phyloP scores from a whole-genome alignment of 2,797 vertebrate species.

The Mallotus villosus region DNA sequence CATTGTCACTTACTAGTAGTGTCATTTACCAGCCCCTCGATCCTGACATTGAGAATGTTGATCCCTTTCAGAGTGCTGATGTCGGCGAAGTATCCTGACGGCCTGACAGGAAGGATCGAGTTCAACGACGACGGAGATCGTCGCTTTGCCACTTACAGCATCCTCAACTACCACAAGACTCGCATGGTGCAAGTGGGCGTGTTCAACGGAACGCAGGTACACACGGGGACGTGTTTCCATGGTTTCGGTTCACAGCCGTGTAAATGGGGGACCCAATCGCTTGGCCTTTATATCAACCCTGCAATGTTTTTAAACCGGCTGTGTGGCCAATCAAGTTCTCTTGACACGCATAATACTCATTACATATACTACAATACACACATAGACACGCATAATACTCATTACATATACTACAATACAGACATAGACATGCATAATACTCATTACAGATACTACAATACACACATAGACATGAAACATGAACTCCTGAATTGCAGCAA shows the following conservation, averaged over 20 bases:
- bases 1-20: constrained; percentile 22
- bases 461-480: not conserved
- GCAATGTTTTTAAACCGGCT: too few species aligned
- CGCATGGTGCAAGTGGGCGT: constrained; percentile 92
- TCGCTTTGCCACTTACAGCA: constrained; percentile 94
- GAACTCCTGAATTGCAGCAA: not conserved
- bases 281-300: too few species aligned
- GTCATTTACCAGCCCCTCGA: constrained; percentile 5
- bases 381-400: too few species aligned
- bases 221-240: not conserved
- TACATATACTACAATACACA: too few species aligned
- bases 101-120: constrained; percentile 92
- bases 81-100: constrained; percentile 93
- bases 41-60: constrained; percentile 15
- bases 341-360: too few species aligned
- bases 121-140: constrained; percentile 97
- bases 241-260: not conserved
- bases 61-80: constrained; percentile 84
- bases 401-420: too few species aligned
- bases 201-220: constrained; percentile 94
- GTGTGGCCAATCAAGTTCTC: too few species aligned
- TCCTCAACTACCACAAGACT: constrained; percentile 95
- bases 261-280: not conserved
- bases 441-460: too few species aligned
- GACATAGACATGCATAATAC: too few species aligned